A percentile compares a stretch with the other conserved stretches of the same genome.
Evolutionary conservation across 2,113 vertebrate genomes (phyloP).

Genomic region (Mesitornis unicolor): DNA sequence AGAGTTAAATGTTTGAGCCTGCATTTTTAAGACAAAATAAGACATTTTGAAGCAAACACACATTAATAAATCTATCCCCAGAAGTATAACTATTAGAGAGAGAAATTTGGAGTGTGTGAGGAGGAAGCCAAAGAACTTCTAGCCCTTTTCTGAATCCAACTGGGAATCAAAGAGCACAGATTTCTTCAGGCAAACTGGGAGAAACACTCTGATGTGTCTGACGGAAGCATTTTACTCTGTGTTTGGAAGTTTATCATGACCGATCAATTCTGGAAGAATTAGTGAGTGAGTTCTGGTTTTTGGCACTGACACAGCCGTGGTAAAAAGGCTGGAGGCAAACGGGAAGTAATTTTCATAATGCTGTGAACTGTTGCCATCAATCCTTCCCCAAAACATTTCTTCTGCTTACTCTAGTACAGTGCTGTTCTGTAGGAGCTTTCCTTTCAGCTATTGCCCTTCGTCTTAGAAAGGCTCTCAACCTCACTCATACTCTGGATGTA

Average conservation of each 20-base stretch:
- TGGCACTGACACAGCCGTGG: slow-evolving; percentile 45
- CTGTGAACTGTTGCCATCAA: slow-evolving; percentile 59
- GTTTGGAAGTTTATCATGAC: slow-evolving; percentile 56
- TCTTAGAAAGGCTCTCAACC: not conserved
- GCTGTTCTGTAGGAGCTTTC: not conserved
- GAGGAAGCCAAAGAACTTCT: not conserved
- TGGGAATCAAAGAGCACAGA: not conserved
- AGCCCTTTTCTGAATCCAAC: not conserved
- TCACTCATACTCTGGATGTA: not conserved
- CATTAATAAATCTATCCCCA: not conserved
- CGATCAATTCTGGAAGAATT: slow-evolving; percentile 59
- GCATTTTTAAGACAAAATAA: not conserved
- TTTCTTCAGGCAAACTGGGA: slow-evolving; percentile 42
- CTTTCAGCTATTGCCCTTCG: not conserved
- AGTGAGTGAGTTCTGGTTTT: slow-evolving; percentile 39
- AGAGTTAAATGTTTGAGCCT: not conserved
- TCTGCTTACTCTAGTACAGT: not conserved
- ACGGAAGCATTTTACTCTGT: slow-evolving; percentile 8
- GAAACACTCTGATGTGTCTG: slow-evolving; percentile 28
- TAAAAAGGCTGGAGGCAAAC: slow-evolving; percentile 56
- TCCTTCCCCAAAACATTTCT: slow-evolving; percentile 42
- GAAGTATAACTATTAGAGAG: not conserved
- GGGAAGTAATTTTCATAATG: slow-evolving; percentile 58
- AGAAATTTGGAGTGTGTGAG: not conserved
- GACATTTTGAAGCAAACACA: not conserved